Base-by-base conservation (phyloP, 2,797 vertebrate genomes). In the Odontamblyopus lacepedii region DNA sequence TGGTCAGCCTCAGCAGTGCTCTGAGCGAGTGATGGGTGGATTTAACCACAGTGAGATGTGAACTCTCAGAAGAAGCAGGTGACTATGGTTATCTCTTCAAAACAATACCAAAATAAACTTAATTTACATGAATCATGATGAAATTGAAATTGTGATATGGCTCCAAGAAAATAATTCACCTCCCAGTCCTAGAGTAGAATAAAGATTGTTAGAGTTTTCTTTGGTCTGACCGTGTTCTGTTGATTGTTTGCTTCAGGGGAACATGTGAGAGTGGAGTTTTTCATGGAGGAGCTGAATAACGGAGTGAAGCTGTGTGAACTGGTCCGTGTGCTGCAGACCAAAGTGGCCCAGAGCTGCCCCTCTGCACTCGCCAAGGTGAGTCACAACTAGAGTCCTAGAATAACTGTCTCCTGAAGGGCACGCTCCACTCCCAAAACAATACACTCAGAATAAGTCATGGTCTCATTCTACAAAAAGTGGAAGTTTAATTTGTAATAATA, bases 271-370 rank as follows among this genome's bases (percentile, higher is more conserved):
- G 93, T 94, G 0, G 96, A 99, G 73, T 92, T 83, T 19, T 95
- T 99, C 79, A 94, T 99, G 91, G 94, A 96, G 77, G 96, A 98
- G 76, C 95, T 99, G 77, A 94, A 98, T 85, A 99, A 97, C 69
- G 98, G 98, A 0, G 97, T 95, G 16, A 90, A 96, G 27, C 93
- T 99, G 30, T 99, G 98, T 83, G 94, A 95, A 2, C 90, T 99
- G 55, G 92, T 96, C 66, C 87, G 75, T 5, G 94, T 95, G 74
- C 94, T 99, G 86, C 97, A 98, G 90, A 92, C 85, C 19, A 95
- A 93, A 81, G 85, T 98, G 68, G 93, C 94, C 74, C 81, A 93
- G 67, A 92, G 90, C 82, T 94, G 92, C 83, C 91, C 85, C 78
- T 84, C 94, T 0, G 94, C 93, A 0, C 93, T 94, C 12, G 69